Evolutionary conservation across 2,113 vertebrate species (phyloP), one percentile per base, ranked within the genome.

Genomic region (Chamaea fasciata): DNA sequence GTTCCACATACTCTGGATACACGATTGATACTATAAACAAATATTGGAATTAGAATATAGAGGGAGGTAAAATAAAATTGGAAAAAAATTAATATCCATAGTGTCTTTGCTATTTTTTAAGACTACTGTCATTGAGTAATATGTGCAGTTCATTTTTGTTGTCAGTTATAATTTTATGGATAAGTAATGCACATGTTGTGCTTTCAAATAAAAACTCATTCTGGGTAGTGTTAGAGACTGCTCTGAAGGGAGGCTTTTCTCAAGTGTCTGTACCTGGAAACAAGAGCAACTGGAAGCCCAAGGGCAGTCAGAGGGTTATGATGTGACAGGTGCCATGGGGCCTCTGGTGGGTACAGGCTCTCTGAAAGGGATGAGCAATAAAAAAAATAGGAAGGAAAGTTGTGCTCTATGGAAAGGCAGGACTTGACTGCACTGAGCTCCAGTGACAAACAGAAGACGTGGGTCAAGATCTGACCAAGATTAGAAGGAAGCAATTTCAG

Each of bases 361-460:
- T 59, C 41, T 86, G 76, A 59, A 86, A 60, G 15, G 13, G 10
- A 22, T 55, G 26, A 65, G 22, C 33, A 83, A 9, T 27, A 23
- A 44, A 26, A 26, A 44, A 49, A 82, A 53, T 18, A 71, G 27
- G 15, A 77, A 37, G 27, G 49, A 33, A 17, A 57, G 6, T 21
- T 39, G n/a, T 55, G 19, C 9, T 49, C 19, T 73, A 0, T 23
- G 31, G 53, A 46, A 60, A 69, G 23, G 39, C 35, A 55, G 64
- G 12, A 16, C 17, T 33, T 49, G 21, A 23, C 18, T n/a, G 33
- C 60, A 23, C 4, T 0, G 1, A 69, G 19, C 39, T 60, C 12
- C 39, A 39, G 11, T 11, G 64, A 17, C 20, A 44, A 52, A 53
- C 6, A 15, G 31, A 15, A 67, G 17, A 33, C 14, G 5, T n/a